phyloP scores from a whole-genome alignment of 2,797 vertebrate species.

The Leptoclinus maculatus region DNA sequence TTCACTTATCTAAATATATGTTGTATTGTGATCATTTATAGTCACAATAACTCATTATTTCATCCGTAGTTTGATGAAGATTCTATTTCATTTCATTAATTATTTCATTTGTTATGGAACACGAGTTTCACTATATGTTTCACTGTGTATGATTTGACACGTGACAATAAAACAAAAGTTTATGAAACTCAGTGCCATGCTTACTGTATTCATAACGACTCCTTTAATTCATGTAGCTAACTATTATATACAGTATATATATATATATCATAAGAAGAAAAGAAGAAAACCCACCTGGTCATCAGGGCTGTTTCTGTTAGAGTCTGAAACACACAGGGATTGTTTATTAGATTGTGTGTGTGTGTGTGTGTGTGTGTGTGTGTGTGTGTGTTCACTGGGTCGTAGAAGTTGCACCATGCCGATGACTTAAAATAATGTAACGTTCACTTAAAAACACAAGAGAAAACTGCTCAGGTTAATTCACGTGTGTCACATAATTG shows the following conservation, averaged over 20 bases:
- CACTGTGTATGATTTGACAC: background rate
- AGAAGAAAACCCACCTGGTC: slow-evolving; percentile 85
- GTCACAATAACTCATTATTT: background rate
- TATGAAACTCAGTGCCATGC: background rate
- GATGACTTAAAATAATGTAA: background rate
- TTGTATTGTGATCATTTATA: background rate
- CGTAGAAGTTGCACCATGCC: background rate
- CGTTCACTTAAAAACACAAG: background rate
- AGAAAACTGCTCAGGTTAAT: background rate
- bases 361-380: slow-evolving; percentile 22
- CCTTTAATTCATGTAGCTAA: background rate
- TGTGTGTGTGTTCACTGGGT: slow-evolving; percentile 4
- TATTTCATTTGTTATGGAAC: background rate
- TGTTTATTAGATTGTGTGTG: background rate
- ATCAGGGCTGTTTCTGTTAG: slow-evolving; percentile 92
- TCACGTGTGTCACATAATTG: background rate
- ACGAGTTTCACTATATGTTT: background rate
- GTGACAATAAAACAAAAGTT: background rate
- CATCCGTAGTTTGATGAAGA: background rate
- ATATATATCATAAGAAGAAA: background rate
- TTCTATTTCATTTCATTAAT: background rate
- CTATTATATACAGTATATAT: background rate
- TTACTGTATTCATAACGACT: background rate
- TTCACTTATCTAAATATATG: background rate
- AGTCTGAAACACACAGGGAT: slow-evolving; percentile 83